Evolutionary conservation across 2,888 invertebrate genomes (phyloP).

Genomic region (Allolobophora icterica): DNA sequence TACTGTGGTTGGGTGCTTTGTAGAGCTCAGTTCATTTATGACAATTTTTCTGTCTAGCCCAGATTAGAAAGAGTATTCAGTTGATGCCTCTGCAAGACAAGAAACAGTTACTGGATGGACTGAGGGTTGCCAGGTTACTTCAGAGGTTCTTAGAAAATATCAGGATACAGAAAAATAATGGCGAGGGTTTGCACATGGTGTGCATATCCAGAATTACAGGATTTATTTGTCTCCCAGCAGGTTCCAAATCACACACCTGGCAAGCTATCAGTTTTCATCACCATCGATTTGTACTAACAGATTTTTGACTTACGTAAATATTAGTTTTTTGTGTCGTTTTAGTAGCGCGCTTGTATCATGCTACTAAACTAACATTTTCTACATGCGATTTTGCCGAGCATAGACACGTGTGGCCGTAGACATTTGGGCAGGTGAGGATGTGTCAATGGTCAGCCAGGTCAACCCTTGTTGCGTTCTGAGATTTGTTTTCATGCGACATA

Average conservation of each 20-base stretch:
- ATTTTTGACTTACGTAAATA: not conserved
- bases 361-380: not conserved
- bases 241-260: not conserved
- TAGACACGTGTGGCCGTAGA: not conserved
- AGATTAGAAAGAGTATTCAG: not conserved
- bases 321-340: not conserved
- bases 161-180: no score
- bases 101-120: not conserved
- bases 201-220: no score
- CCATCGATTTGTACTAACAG: not conserved
- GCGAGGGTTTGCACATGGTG: no score
- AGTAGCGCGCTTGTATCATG: not conserved
- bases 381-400: no score
- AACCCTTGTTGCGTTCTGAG: constrained; percentile 17
- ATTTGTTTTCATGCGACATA: constrained; percentile 14
- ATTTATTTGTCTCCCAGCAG: no score
- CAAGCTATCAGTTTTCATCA: not conserved
- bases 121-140: no score
- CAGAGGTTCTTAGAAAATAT: no score
- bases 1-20: not conserved
- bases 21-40: not conserved
- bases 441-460: not conserved
- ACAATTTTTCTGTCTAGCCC: not conserved
- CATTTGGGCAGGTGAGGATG: not conserved
- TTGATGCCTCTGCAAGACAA: not conserved